Percentiles rank a stretch among this genome's conserved stretches.
Evolutionary conservation across 2,888 invertebrate genomes (phyloP).

Genomic region (Caenorhabditis japonica): DNA sequence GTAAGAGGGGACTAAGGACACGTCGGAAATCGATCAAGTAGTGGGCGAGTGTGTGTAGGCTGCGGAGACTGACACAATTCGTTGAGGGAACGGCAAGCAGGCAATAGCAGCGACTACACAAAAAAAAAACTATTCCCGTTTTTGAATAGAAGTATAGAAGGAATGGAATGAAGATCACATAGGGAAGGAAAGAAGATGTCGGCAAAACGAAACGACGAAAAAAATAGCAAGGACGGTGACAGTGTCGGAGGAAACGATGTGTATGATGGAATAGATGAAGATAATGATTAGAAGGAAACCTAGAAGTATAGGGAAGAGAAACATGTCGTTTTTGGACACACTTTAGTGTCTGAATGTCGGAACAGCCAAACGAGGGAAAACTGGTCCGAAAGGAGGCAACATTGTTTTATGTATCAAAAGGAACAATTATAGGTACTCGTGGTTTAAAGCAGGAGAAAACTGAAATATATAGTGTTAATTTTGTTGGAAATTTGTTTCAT

Average conservation of each 20-base stretch:
- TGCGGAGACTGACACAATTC: constrained; percentile 40
- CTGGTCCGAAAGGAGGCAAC: no score
- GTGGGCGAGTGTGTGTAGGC: constrained; percentile 8
- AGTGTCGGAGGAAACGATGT: constrained; percentile 4
- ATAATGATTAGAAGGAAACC: no score
- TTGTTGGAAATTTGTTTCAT: no score
- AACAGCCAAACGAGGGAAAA: no score
- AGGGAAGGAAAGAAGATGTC: constrained; percentile 3
- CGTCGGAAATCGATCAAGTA: constrained; percentile 50
- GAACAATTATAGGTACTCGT: no score
- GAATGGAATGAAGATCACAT: constrained; percentile 10
- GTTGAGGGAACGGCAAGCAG: neutral
- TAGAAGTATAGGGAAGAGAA: no score
- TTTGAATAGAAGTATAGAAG: constrained; percentile 11
- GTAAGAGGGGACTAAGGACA: constrained; percentile 23
- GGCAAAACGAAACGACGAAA: neutral
- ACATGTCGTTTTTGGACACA: no score
- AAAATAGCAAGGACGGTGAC: constrained; percentile 31
- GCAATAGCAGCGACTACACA: constrained; percentile 10
- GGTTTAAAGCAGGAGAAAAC: no score
- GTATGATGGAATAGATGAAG: no score
- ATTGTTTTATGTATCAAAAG: no score
- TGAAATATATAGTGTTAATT: no score
- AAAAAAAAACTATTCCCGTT: constrained; percentile 9
- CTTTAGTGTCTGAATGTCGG: no score